Evolutionary conservation across 53 echinoderm and acorn worm species (phyloP), one percentile per base, ranked within the genome.

Genomic region (Luidia sarsii): DNA sequence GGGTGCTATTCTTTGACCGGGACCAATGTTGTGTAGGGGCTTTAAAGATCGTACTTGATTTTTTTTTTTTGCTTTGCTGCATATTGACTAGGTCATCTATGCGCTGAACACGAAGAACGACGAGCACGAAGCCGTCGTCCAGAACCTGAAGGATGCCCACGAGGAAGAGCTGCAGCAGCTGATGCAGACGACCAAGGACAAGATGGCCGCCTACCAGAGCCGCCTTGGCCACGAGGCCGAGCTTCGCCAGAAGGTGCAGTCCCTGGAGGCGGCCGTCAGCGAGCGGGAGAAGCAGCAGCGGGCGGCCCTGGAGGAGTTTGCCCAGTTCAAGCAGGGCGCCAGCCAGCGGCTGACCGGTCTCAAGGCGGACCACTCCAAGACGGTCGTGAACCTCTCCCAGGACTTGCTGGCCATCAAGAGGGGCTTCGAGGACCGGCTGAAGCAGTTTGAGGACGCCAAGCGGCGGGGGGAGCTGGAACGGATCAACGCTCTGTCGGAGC

Each of bases 61-160:
- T n/a, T n/a, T n/a, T n/a, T n/a, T n/a, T n/a, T n/a, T n/a, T n/a
- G n/a, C n/a, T n/a, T n/a, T n/a, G n/a, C n/a, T n/a, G n/a, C n/a
- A n/a, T n/a, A n/a, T 25, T n/a, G 38, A 48, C 18, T 83, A 99
- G 99, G 99, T 99, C 45, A 99, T 99, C 39, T 99, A 99, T 85
- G 91, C 99, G 57, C 77, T 99, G 33, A 99, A 99, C 65, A 94
- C 99, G 1, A 99, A 99, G 67, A 99, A 99, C 55, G 99, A 99
- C 80, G 99, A 99, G 60, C 99, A 99, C 80, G 99, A 99, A 48
- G 86, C 89, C 25, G 72, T 83, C 51, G 84, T 99, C 45, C 89
- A 99, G 41, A 84, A 37, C 59, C 72, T 99, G 28, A 94, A 91
- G 54, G 94, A 91, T n/a, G 56, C 85, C 4, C 99, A 99, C 46